These are phyloP conservation scores for Rotaria macrura DNA, from an alignment of 2,888 invertebrate genomes.

Conservation along the genomic window DNA sequence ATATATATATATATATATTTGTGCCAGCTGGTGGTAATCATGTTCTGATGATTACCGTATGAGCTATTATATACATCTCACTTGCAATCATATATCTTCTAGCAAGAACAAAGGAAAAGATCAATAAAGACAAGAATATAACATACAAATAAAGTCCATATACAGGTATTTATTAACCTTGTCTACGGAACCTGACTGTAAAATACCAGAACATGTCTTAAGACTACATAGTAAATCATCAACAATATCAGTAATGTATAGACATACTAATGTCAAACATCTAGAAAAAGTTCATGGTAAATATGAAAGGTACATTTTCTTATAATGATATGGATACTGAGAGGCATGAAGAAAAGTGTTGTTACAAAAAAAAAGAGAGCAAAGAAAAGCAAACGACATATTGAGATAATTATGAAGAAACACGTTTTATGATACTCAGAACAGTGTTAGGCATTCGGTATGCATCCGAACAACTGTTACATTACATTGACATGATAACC, in stretches of 20 bases:
- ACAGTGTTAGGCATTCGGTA: not conserved
- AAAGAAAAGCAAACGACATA: not conserved
- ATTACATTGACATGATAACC: not conserved
- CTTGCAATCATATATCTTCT: not conserved
- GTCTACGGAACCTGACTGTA: not conserved
- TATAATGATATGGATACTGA: not conserved
- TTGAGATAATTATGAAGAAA: not conserved
- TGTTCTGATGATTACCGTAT: not conserved
- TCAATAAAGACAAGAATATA: not conserved
- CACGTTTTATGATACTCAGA: not conserved
- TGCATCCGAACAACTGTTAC: not conserved
- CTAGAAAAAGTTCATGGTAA: not conserved
- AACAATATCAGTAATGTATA: not conserved
- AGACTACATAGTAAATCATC: not conserved
- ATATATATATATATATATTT: too few species aligned
- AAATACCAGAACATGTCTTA: not conserved
- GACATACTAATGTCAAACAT: not conserved
- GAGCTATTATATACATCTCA: not conserved
- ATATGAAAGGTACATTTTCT: not conserved
- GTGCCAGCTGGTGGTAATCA: not conserved
- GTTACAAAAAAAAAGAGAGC: not conserved
- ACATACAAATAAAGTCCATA: not conserved
- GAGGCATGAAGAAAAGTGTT: not conserved
- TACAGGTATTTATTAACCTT: not conserved
- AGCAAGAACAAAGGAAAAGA: not conserved